Conservation (phyloP, 2,113 vertebrate species). For the Cyrtonyx montezumae region DNA sequence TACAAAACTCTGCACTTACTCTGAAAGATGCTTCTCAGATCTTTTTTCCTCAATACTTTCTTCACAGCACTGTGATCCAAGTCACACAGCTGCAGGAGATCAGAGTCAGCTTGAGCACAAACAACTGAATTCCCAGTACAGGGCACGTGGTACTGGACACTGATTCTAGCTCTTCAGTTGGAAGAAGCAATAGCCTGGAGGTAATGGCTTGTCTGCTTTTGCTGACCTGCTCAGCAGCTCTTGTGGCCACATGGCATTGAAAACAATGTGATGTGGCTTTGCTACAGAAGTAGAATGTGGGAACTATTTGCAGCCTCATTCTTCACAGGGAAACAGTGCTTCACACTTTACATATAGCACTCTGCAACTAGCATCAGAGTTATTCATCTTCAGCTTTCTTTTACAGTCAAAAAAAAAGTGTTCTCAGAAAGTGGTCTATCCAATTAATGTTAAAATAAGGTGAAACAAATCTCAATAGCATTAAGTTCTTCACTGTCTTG, state of each 20-base stretch:
- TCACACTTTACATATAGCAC: not conserved
- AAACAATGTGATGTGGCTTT: not conserved
- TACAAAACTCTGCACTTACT: not conserved
- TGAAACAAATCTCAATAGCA: not conserved
- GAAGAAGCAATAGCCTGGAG: not conserved
- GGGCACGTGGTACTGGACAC: not conserved
- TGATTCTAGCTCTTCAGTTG: not conserved
- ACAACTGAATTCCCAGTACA: not conserved
- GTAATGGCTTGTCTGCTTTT: not conserved
- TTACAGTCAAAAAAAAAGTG: not conserved
- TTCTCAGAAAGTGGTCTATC: not conserved
- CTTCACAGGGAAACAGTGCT: not conserved
- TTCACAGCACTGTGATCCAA: not conserved
- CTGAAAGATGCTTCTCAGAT: not conserved
- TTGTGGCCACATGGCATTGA: not conserved
- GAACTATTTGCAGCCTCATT: not conserved
- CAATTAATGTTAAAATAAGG: not conserved
- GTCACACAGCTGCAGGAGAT: accelerated
- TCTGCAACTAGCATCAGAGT: not conserved
- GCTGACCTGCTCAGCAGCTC: not conserved
- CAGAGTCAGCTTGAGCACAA: not conserved
- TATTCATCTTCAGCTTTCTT: not conserved
- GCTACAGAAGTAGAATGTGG: not conserved
- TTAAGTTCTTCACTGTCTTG: not conserved
- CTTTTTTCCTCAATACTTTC: not conserved